A percentile compares a stretch with the other conserved stretches of the same genome.
Evolutionary conservation across 2,888 invertebrate species (phyloP).

Genomic region (Drosophila vallismaia): DNA sequence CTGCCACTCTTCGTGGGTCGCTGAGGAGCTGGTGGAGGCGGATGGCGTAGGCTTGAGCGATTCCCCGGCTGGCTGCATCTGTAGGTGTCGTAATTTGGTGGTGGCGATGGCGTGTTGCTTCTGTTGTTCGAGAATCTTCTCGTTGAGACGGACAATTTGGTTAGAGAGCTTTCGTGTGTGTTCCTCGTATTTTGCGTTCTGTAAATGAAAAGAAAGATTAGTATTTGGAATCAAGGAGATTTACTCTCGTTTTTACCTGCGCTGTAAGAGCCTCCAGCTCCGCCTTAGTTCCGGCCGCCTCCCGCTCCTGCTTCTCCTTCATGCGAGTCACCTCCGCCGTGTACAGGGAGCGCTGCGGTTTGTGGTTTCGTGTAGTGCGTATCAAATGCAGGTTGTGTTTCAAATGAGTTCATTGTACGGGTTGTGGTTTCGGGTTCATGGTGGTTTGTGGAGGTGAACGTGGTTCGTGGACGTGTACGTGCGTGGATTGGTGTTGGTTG

Average conservation of each 20-base stretch:
- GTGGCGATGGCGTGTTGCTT: constrained; percentile 81
- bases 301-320: constrained; percentile 82
- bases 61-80: constrained; percentile 31
- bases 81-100: constrained; percentile 79
- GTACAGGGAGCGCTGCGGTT: constrained; percentile 81
- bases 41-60: neutral
- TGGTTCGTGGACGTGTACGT: neutral
- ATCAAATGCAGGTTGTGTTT: neutral
- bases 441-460: neutral
- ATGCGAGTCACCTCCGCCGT: constrained; percentile 82
- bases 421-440: neutral
- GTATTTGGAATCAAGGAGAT: neutral
- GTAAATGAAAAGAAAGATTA: neutral
- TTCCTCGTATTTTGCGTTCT: constrained; percentile 77
- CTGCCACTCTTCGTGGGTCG: constrained; percentile 36
- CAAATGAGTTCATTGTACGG: constrained; percentile 10
- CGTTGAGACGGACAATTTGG: constrained; percentile 82
- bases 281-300: constrained; percentile 61
- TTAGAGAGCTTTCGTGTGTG: constrained; percentile 80
- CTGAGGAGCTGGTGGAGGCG: constrained; percentile 21
- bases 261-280: constrained; percentile 68
- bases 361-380: constrained; percentile 34
- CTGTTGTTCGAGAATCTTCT: constrained; percentile 80
- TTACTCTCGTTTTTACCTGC: constrained; percentile 72
- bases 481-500: neutral